Conservation (phyloP, 1,140 invertebrate species). For the Aphis craccivora region DNA sequence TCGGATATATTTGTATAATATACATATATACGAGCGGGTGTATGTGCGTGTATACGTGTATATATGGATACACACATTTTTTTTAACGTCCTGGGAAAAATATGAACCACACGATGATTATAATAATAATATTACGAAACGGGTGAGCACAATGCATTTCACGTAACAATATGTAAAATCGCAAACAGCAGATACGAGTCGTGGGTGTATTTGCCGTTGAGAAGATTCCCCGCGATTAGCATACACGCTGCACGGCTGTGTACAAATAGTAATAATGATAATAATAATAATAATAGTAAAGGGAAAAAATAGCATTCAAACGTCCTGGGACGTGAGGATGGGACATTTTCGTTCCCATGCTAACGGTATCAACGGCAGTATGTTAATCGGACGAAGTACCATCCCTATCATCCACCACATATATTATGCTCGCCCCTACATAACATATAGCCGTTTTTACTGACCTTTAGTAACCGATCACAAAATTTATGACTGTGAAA, state of each 20-base stretch:
- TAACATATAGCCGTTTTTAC: background rate
- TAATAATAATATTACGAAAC: slow-evolving; percentile 50
- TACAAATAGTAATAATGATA: background rate
- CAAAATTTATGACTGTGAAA: slow-evolving; percentile 15
- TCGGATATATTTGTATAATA: background rate
- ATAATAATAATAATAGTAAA: background rate
- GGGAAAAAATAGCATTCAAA: background rate
- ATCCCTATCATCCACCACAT: background rate
- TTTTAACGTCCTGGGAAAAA: slow-evolving; percentile 58
- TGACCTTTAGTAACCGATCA: background rate
- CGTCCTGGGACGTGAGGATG: background rate
- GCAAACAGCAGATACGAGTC: slow-evolving; percentile 18
- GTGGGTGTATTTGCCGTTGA: slow-evolving; percentile 39
- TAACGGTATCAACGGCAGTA: background rate
- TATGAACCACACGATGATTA: slow-evolving; percentile 38
- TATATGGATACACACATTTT: background rate
- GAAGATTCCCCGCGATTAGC: slow-evolving; percentile 29
- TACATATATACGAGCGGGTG: background rate
- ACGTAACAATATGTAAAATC: slow-evolving; percentile 29
- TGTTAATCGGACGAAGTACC: background rate
- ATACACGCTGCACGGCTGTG: background rate
- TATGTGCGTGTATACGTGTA: background rate
- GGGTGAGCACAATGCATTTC: background rate
- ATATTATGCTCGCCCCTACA: background rate
- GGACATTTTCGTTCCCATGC: slow-evolving; percentile 9